phyloP scores from a whole-genome alignment of 2,113 vertebrate species.

The Fregetta grallaria region DNA sequence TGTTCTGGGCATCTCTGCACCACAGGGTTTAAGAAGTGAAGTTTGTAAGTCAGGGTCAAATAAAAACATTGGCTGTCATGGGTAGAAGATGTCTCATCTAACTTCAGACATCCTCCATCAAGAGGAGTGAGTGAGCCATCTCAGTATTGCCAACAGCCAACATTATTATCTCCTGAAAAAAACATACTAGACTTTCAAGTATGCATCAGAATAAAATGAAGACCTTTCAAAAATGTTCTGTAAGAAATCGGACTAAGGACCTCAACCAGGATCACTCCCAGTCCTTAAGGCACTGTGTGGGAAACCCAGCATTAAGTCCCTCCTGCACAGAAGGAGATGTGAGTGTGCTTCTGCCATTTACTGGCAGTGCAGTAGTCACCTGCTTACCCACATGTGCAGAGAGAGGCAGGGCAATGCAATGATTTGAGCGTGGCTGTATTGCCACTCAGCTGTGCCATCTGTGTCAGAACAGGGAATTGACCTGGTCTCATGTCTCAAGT shows the following conservation, averaged over 20 bases:
- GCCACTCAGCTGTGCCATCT: neutral
- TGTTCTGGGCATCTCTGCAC: neutral
- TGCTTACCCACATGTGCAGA: neutral
- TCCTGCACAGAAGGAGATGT: neutral
- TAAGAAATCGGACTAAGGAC: neutral
- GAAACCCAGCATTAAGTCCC: neutral
- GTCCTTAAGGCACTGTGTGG: neutral
- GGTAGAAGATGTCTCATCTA: neutral
- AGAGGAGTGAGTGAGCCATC: neutral
- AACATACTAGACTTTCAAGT: neutral
- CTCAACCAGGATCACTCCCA: neutral
- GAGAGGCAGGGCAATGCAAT: neutral
- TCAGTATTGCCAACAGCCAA: neutral
- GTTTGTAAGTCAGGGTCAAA: neutral
- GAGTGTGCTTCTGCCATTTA: neutral
- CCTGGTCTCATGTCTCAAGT: neutral
- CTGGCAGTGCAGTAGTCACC: neutral
- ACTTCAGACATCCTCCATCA: neutral
- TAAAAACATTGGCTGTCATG: neutral
- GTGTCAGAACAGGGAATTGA: rapidly evolving
- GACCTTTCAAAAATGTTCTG: neutral
- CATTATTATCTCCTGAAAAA: neutral
- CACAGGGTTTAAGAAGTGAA: neutral
- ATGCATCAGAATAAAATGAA: neutral
- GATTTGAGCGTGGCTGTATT: rapidly evolving